phyloP scores from a whole-genome alignment of 2,888 invertebrate species.

The Euplexia lucipara region DNA sequence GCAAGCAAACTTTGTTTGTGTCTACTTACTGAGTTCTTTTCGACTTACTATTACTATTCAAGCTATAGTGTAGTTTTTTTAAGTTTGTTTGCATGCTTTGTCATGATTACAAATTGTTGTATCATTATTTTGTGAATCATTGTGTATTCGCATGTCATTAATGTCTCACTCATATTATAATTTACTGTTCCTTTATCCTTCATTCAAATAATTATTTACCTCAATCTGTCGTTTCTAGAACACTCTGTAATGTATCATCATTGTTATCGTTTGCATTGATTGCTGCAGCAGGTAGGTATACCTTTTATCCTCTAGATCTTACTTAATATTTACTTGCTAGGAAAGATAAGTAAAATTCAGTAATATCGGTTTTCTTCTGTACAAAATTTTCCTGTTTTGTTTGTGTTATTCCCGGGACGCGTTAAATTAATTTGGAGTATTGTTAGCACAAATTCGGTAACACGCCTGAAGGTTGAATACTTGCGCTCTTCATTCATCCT shows the following conservation, averaged over 20 bases:
- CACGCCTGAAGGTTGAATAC: slow-evolving; percentile 19
- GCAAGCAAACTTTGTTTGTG: slow-evolving; percentile 24
- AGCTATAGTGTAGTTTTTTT: not conserved
- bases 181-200: slow-evolving; percentile 25
- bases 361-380: slow-evolving; percentile 1
- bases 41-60: slow-evolving; percentile 32
- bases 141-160: slow-evolving; percentile 16
- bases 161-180: slow-evolving; percentile 18
- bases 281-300: not conserved
- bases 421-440: slow-evolving; percentile 56
- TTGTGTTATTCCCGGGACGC: slow-evolving; percentile 20
- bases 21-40: slow-evolving; percentile 29
- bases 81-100: slow-evolving; percentile 30
- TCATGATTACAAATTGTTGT: slow-evolving; percentile 39
- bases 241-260: slow-evolving; percentile 10
- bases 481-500: slow-evolving; percentile 33
- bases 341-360: not conserved
- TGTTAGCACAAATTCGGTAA: slow-evolving; percentile 48
- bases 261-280: slow-evolving; percentile 22
- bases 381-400: slow-evolving; percentile 27
- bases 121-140: slow-evolving; percentile 50
- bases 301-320: not conserved
- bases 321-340: not conserved
- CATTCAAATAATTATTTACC: slow-evolving; percentile 30
- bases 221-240: slow-evolving; percentile 29